Conservation (phyloP, 2,888 invertebrate genomes). For the Drosophila demipolita region DNA sequence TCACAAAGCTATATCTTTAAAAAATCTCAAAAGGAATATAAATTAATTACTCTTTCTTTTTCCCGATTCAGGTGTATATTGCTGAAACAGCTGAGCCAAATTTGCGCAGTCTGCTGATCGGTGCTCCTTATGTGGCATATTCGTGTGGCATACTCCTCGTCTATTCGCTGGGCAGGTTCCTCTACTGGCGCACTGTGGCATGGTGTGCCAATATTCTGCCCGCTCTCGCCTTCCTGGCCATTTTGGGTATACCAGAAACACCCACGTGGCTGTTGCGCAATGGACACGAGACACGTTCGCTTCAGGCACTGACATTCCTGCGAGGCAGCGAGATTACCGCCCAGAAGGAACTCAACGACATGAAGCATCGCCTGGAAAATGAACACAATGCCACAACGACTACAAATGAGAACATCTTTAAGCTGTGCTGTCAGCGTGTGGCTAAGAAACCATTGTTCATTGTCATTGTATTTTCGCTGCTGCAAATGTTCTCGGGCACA, state of each 20-base stretch:
- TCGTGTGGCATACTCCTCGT: slow-evolving; percentile 91
- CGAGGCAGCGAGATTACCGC: slow-evolving; percentile 87
- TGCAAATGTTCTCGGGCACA: slow-evolving; percentile 91
- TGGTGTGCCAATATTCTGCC: slow-evolving; percentile 88
- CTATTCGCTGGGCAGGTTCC: slow-evolving; percentile 89
- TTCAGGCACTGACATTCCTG: slow-evolving; percentile 87
- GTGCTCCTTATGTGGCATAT: slow-evolving; percentile 91
- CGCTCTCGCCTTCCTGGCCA: slow-evolving; percentile 87
- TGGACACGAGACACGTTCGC: slow-evolving; percentile 86
- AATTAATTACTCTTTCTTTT: neutral
- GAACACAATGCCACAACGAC: slow-evolving; percentile 85
- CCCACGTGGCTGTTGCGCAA: slow-evolving; percentile 90
- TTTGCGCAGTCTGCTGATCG: slow-evolving; percentile 89
- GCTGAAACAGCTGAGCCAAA: slow-evolving; percentile 91
- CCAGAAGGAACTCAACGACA: slow-evolving; percentile 87
- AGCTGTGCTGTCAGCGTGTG: slow-evolving; percentile 86
- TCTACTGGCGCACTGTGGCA: slow-evolving; percentile 90
- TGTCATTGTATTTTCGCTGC: slow-evolving; percentile 90
- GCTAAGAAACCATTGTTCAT: slow-evolving; percentile 90
- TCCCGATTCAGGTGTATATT: slow-evolving; percentile 88
- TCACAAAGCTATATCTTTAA: neutral
- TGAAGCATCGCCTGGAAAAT: slow-evolving; percentile 87
- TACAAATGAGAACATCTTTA: slow-evolving; percentile 86
- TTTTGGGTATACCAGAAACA: slow-evolving; percentile 89
- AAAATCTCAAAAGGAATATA: neutral